A percentile compares a stretch with the other conserved stretches of the same genome.
Evolutionary conservation across 1,140 invertebrate genomes (phyloP).

Genomic region (Heterodera schachtii): DNA sequence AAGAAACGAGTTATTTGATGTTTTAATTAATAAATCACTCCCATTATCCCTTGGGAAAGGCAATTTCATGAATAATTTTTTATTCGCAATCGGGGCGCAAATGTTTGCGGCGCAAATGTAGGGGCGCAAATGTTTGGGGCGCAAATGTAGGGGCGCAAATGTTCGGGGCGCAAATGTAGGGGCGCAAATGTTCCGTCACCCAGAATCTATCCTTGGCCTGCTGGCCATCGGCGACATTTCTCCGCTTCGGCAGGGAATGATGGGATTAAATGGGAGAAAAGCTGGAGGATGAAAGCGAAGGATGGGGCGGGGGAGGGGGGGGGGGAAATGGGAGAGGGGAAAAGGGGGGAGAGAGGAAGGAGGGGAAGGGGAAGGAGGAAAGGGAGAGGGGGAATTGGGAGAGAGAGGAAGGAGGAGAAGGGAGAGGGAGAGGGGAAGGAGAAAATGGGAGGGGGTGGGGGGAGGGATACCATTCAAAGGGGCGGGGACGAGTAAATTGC

Average conservation of each 20-base stretch:
- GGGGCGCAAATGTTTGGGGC: no score
- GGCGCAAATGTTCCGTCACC: no score
- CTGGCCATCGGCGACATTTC: neutral
- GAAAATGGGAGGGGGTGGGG: neutral
- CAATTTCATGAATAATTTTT: no score
- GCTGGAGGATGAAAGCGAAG: neutral
- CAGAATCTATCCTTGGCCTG: neutral
- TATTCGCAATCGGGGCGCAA: no score
- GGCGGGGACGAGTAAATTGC: conserved; percentile 3
- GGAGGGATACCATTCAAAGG: neutral
- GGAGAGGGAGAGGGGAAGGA: neutral
- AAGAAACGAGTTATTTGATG: no score
- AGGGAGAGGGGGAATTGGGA: neutral
- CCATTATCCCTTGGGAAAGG: no score
- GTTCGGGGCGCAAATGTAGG: no score
- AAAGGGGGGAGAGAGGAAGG: neutral
- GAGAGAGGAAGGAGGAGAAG: neutral
- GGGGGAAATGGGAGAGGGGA: neutral
- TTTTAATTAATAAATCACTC: no score
- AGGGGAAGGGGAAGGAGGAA: neutral
- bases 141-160: no score
- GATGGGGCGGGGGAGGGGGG: neutral
- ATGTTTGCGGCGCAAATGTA: no score
- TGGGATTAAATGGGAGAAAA: neutral
- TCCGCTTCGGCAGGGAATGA: neutral